Percentiles rank a stretch among this genome's conserved stretches.
Evolutionary conservation across 37 sponge, comb jelly and placozoan species (phyloP).

Genomic region (Aplysina aerophoba): DNA sequence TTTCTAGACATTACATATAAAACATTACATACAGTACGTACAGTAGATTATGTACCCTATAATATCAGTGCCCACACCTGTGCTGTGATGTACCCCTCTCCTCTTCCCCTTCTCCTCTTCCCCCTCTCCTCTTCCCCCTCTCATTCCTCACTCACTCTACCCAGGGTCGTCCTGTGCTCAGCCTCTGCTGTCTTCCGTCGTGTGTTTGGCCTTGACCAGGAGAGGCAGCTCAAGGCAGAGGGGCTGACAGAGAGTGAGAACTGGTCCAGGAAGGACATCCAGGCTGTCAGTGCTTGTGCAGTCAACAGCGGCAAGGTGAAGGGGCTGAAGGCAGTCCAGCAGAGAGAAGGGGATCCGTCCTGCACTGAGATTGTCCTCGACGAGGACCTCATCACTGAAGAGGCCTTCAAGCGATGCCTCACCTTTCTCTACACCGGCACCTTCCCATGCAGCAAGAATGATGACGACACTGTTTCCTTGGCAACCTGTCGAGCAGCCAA

Average conservation of each 20-base stretch:
- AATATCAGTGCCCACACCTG: neutral
- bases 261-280: constrained; percentile 51
- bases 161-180: constrained; percentile 56
- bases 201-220: constrained; percentile 53
- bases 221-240: constrained; percentile 6
- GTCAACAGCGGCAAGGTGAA: constrained; percentile 54
- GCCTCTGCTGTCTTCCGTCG: constrained; percentile 70
- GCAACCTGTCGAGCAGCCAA: constrained; percentile 63
- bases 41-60: neutral
- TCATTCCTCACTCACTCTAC: too few species aligned
- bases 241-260: constrained; percentile 28
- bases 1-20: too few species aligned
- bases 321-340: constrained; percentile 48
- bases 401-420: constrained; percentile 49
- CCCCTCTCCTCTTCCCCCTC: too few species aligned
- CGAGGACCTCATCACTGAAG: constrained; percentile 39
- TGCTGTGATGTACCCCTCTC: too few species aligned
- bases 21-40: neutral
- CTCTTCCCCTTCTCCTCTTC: too few species aligned
- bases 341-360: neutral
- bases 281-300: constrained; percentile 24
- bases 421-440: constrained; percentile 85
- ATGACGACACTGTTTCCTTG: constrained; percentile 38
- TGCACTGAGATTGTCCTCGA: constrained; percentile 62
- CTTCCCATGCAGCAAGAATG: constrained; percentile 53